Base-by-base conservation (phyloP, 2,113 vertebrate species). In the Aix galericulata region DNA sequence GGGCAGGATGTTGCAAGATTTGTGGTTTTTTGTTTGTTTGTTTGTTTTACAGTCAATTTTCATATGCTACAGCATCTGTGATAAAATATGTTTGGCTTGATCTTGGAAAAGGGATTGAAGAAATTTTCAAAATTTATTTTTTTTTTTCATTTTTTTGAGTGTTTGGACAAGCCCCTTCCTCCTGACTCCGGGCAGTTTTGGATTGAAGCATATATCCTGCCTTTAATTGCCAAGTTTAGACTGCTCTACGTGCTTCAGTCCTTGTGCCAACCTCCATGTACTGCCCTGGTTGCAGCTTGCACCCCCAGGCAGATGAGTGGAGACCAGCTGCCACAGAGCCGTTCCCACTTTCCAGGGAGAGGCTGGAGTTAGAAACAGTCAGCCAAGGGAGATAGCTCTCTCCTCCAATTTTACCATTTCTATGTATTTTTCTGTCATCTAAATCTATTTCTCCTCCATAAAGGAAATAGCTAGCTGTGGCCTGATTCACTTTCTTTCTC, bases 281-380 rank as follows among this genome's bases (percentile, higher is more conserved):
- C 25, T 60, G 58, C 27, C 48, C 18, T 50, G 52, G 23, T 27
- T 48, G 69, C 44, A 36, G 17, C 53, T 80, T 91, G 29, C n/a
- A 83, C n/a, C 58, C 27, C 46, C 4, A 6, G 23, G n/a, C 29
- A 78, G 26, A 17, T 40, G 44, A 23, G 11, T 40, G 42, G 25
- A 4, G 0, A 82, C 17, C 59, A 60, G 38, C 48, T 83, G 71
- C 44, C n/a, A 67, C 53, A 16, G 63, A 58, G 17, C 21, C 1
- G 3, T 52, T 73, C 25, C 48, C 38, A 32, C 0, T 0, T 9
- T 36, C 13, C 1, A 2, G 46, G 42, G 63, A 38, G 29, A 82
- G 23, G 50, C 53, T 11, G 20, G 55, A 21, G 11, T 44, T 71
- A 50, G 46, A 34, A 81, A 59, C 21, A 48, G 46, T 18, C 34